Base-by-base conservation (phyloP, 2,888 invertebrate species). In the Merodon equestris region DNA sequence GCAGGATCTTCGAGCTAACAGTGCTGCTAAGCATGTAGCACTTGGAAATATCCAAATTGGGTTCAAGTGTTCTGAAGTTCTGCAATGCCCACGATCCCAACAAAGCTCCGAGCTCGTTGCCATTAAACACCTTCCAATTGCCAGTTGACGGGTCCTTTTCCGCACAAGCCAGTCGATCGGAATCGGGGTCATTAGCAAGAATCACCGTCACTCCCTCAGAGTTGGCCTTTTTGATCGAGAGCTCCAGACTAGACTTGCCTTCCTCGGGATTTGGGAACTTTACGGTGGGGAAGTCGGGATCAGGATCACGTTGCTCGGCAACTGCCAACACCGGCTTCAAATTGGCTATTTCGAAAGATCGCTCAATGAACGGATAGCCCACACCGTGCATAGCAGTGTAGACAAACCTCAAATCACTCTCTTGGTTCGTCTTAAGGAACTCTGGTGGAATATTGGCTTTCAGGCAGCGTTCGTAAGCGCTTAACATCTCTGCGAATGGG, bases 331-430 rank as follows among this genome's bases (percentile, higher is more conserved):
- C 82, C 13, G 86, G 81, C 90, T 93, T 91, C 64, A 98, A 92
- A 81, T 93, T 93, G 56, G 94, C 93, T 9, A 90, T 88, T 81
- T 93, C 89, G 85, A 98, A 95, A 1, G 96, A 95, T 83, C 92
- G 90, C 66, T 91, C 88, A 73, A 98, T 91, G 85, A 92, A 97
- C 1, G 92, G 89, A 86, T 95, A 94, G 0, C 98, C 98, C 3
- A 99, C 98, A 3, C 99, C 99, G 87, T 99, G 99, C 96, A 99
- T 97, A 0, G 99, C 96, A 10, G 98, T 97, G 86, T 98, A 99
- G 0, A 96, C 95, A 81, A 96, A 93, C 58, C 91, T 91, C 0
- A 95, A 86, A 0, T 90, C 87, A 14, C 89, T 90, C 45, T 87
- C 88, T 83, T 93, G 94, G 40, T 91, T 87, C 0, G 40, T 86